Percentiles rank a stretch among this genome's conserved stretches.
Evolutionary conservation across 2,797 vertebrate genomes (phyloP).

Genomic region (Poeciliopsis presidionis): DNA sequence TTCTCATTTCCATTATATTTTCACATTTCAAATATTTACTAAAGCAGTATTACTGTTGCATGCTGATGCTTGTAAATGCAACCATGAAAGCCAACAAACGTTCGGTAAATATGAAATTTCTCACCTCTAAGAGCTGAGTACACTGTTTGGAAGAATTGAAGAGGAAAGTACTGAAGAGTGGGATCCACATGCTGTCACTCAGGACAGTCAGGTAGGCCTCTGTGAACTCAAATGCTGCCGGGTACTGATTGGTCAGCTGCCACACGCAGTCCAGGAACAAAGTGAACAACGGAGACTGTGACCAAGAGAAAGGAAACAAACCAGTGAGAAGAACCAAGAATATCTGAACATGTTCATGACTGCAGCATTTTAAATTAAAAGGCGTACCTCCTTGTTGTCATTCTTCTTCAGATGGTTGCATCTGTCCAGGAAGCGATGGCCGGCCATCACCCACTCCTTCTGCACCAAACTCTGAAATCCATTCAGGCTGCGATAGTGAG

Average conservation of each 20-base stretch:
- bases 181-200: slow-evolving; percentile 91
- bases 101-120: slow-evolving; percentile 13
- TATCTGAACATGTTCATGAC: not conserved
- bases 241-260: slow-evolving; percentile 95
- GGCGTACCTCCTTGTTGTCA: slow-evolving; percentile 89
- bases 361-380: not conserved
- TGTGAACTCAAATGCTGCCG: slow-evolving; percentile 94
- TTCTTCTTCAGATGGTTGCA: slow-evolving; percentile 96
- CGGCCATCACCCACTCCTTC: slow-evolving; percentile 99
- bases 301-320: slow-evolving; percentile 13
- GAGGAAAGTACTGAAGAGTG: slow-evolving; percentile 95
- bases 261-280: slow-evolving; percentile 96
- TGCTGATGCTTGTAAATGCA: not conserved
- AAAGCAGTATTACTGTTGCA: not conserved
- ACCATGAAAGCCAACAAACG: not conserved
- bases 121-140: slow-evolving; percentile 89
- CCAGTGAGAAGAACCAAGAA: not conserved
- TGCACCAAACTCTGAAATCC: slow-evolving; percentile 97
- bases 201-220: slow-evolving; percentile 91
- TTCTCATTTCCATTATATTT: not conserved
- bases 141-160: slow-evolving; percentile 93
- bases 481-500: slow-evolving; percentile 88
- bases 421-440: slow-evolving; percentile 93
- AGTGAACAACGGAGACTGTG: slow-evolving; percentile 92
- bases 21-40: not conserved